Percentiles rank a stretch among this genome's conserved stretches.
Evolutionary conservation across 1,140 invertebrate genomes (phyloP).

Genomic region (Neuroterus valhalla): DNA sequence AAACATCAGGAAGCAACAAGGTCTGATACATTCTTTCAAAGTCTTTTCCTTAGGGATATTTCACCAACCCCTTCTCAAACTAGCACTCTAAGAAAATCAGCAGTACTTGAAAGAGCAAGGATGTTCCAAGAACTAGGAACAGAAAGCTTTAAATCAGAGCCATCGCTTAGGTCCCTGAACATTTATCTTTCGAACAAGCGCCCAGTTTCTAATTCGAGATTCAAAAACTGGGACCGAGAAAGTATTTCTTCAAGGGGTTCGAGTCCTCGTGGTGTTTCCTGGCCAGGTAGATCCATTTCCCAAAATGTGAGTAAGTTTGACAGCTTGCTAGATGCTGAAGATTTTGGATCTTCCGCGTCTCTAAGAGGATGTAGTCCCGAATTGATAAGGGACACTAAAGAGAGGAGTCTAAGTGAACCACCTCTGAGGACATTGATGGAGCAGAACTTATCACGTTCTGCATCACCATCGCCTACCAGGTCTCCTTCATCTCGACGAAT

Average conservation of each 20-base stretch:
- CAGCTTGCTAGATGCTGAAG: conserved; percentile 59
- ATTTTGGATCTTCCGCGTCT: conserved; percentile 63
- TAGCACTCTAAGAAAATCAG: conserved; percentile 69
- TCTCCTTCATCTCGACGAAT: conserved; percentile 82
- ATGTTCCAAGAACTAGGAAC: conserved; percentile 77
- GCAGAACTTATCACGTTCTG: conserved; percentile 67
- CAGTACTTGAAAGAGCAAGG: conserved; percentile 79
- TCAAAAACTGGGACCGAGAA: conserved; percentile 80
- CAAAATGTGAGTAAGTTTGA: conserved; percentile 70
- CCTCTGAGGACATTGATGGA: conserved; percentile 59
- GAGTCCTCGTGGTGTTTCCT: conserved; percentile 66
- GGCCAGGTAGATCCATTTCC: conserved; percentile 62
- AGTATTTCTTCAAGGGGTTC: conserved; percentile 71
- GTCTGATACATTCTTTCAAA: conserved; percentile 82
- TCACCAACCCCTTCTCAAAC: conserved; percentile 62
- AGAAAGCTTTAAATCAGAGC: conserved; percentile 73
- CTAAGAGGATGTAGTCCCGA: conserved; percentile 63
- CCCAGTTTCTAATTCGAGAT: conserved; percentile 83
- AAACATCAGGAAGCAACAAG: conserved; percentile 77
- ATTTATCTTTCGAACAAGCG: conserved; percentile 81
- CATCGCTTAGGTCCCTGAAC: conserved; percentile 76
- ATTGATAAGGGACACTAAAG: conserved; percentile 56
- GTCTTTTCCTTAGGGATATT: conserved; percentile 79
- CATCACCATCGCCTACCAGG: conserved; percentile 77
- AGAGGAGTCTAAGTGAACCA: conserved; percentile 73